Percentiles rank a stretch among this genome's conserved stretches.
phyloP scores from a whole-genome alignment of 2,113 vertebrate genomes.

The Pelmatolapia mariae region DNA sequence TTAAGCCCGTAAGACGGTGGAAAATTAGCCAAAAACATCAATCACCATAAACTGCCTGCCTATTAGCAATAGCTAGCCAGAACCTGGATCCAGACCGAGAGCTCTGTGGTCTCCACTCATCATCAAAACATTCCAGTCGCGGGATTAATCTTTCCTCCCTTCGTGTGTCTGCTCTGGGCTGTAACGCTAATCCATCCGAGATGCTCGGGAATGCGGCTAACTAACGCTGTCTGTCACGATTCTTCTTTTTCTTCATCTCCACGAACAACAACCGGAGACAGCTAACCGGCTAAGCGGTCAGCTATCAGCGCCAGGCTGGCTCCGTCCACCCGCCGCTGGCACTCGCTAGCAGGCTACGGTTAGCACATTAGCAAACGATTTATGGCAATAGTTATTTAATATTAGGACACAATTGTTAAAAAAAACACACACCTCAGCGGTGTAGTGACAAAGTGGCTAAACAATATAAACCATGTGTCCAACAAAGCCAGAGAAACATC shows the following conservation, averaged over 20 bases:
- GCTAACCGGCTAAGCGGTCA: conserved; percentile 31
- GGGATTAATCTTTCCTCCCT: not conserved
- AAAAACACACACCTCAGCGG: accelerated
- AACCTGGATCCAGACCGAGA: not conserved
- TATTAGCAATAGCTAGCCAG: conserved; percentile 32
- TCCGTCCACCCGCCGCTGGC: conserved; percentile 32
- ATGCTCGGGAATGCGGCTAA: not conserved
- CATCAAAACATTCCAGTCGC: conserved; percentile 13
- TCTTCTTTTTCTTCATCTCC: not conserved
- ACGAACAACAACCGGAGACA: not conserved
- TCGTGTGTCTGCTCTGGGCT: not conserved
- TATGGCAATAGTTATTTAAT: not conserved
- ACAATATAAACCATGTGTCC: not conserved
- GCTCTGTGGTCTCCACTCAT: not conserved
- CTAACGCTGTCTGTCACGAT: not conserved
- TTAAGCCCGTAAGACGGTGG: not conserved
- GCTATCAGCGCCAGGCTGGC: conserved; percentile 26
- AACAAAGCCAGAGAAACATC: not conserved
- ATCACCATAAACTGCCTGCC: not conserved
- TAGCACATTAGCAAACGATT: conserved; percentile 36
- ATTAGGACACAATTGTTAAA: not conserved
- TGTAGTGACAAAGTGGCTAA: not conserved
- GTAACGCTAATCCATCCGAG: not conserved
- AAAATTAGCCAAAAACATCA: not conserved
- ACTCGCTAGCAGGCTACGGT: conserved; percentile 25